These are phyloP conservation scores for Sipha maydis DNA, from an alignment of 2,888 invertebrate genomes.

Conservation along the genomic window DNA sequence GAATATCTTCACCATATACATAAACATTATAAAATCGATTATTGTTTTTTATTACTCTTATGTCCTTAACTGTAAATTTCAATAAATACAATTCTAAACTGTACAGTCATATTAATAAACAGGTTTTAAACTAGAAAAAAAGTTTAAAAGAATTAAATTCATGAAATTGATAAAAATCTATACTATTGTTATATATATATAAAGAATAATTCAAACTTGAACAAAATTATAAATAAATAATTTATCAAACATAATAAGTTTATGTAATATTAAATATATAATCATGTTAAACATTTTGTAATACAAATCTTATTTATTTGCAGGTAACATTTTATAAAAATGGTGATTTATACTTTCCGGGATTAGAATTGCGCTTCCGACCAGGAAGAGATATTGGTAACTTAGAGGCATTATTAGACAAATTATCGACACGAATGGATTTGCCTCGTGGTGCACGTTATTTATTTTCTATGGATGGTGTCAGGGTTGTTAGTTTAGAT, in stretches of 20 bases:
- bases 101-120: too few species aligned
- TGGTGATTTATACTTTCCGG: conserved; percentile 92
- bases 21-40: too few species aligned
- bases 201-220: too few species aligned
- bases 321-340: conserved; percentile 91
- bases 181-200: too few species aligned
- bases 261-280: neutral
- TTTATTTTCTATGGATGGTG: conserved; percentile 92
- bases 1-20: too few species aligned
- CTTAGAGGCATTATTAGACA: conserved; percentile 85
- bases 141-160: neutral
- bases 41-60: too few species aligned
- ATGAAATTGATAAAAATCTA: too few species aligned
- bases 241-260: too few species aligned
- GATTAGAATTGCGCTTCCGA: conserved; percentile 87
- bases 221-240: neutral
- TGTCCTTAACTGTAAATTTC: too few species aligned
- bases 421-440: conserved; percentile 87
- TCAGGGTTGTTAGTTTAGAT: conserved; percentile 83
- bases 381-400: conserved; percentile 88
- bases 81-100: too few species aligned
- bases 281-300: neutral
- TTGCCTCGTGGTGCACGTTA: conserved; percentile 88
- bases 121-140: neutral
- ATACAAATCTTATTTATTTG: conserved; percentile 26